These are phyloP conservation scores for Microctenopoma stevenorrisi DNA, from an alignment of 2,797 vertebrate genomes.

Conservation along the genomic window DNA sequence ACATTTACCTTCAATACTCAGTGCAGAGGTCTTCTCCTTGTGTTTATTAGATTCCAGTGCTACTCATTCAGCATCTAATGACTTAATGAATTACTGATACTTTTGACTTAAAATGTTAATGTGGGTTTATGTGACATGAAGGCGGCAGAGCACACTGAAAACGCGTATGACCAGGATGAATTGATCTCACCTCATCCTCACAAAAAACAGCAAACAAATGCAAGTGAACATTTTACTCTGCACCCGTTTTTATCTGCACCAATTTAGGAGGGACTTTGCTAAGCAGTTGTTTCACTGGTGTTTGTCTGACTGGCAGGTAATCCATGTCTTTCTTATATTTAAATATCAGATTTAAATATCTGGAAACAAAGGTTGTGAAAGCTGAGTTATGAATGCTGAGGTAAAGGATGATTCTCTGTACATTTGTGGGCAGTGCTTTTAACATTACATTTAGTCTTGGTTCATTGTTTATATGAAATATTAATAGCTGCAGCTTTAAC, in stretches of 20 bases:
- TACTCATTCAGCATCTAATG: neutral
- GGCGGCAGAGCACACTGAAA: neutral
- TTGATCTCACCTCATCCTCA: neutral
- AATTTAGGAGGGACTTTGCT: neutral
- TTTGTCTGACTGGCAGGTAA: neutral
- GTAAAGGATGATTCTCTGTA: neutral
- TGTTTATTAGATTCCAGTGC: neutral
- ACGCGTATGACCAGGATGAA: slow-evolving; percentile 1
- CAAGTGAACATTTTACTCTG: too few species aligned
- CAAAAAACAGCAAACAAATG: too few species aligned
- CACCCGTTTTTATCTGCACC: neutral
- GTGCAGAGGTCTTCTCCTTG: neutral
- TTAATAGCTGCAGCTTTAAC: slow-evolving; percentile 7
- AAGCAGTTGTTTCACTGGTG: neutral
- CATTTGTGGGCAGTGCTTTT: neutral
- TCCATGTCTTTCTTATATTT: too few species aligned
- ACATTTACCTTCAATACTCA: neutral
- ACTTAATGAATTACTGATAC: neutral
- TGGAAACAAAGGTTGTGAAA: neutral
- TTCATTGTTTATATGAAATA: slow-evolving; percentile 1
- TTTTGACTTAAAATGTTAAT: neutral
- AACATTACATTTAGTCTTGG: neutral
- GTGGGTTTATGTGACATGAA: neutral
- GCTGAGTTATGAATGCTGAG: neutral
- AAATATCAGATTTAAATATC: too few species aligned